Conservation (phyloP, 2,113 vertebrate species). For the Stegostoma tigrinum region DNA sequence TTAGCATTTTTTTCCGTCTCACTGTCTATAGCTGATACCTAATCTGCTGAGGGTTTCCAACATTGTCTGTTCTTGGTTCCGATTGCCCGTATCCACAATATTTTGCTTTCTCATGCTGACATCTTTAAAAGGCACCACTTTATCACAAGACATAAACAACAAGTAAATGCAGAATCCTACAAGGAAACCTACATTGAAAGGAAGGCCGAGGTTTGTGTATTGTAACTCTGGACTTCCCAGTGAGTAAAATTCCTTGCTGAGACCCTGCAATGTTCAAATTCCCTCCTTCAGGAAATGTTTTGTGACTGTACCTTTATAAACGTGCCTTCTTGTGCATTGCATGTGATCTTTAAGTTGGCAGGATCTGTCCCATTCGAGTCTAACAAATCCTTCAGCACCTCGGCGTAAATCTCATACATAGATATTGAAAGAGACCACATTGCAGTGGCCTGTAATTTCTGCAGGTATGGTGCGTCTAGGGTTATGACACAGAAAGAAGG, state of each 20-base stretch:
- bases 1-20: neutral
- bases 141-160: neutral
- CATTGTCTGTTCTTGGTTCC: neutral
- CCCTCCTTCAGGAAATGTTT: neutral
- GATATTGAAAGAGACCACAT: neutral
- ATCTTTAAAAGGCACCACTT: neutral
- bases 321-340: fast-evolving
- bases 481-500: neutral
- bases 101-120: neutral
- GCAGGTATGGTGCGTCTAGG: neutral
- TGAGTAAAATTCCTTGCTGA: neutral
- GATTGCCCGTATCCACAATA: neutral
- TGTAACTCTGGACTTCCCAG: neutral
- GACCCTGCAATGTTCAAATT: neutral
- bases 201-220: neutral
- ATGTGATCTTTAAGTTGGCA: conserved; percentile 23
- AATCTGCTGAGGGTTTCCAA: neutral
- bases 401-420: fast-evolving
- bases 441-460: conserved; percentile 20
- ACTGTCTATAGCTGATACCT: neutral
- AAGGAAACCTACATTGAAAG: neutral
- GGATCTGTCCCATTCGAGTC: conserved; percentile 10
- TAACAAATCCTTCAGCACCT: neutral
- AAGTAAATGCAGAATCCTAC: neutral
- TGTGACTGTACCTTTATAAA: neutral